Percentiles rank a stretch among this genome's conserved stretches.
phyloP scores from a whole-genome alignment of 2,888 invertebrate species.

The Heteropelma amictum region DNA sequence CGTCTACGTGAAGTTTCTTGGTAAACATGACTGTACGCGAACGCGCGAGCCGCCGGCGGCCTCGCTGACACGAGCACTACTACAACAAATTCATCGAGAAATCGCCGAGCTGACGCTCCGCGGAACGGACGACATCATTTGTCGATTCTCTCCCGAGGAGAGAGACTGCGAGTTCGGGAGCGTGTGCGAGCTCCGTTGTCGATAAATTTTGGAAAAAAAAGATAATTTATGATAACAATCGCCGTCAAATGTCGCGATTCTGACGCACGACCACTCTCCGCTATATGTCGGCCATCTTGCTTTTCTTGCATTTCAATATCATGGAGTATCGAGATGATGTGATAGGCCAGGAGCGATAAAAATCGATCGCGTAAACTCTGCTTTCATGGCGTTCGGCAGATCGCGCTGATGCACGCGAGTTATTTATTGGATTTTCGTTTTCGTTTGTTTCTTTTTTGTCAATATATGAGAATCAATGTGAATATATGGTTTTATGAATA shows the following conservation, averaged over 20 bases:
- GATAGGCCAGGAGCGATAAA: too few relatives aligned
- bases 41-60: slow-evolving; percentile 74
- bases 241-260: slow-evolving; percentile 63
- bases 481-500: too few relatives aligned
- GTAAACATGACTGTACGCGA: slow-evolving; percentile 87
- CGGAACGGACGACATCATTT: slow-evolving; percentile 31
- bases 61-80: slow-evolving; percentile 60
- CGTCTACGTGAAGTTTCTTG: slow-evolving; percentile 95
- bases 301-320: slow-evolving; percentile 34
- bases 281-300: slow-evolving; percentile 33
- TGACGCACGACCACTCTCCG: slow-evolving; percentile 37
- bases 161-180: slow-evolving; percentile 3
- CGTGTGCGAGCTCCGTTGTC: slow-evolving; percentile 3
- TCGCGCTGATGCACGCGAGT: too few relatives aligned
- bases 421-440: too few relatives aligned
- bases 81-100: slow-evolving; percentile 68
- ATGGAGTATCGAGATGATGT: too few relatives aligned
- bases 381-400: too few relatives aligned
- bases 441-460: too few relatives aligned
- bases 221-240: slow-evolving; percentile 40
- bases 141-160: slow-evolving; percentile 52
- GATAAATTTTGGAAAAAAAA: slow-evolving; percentile 13
- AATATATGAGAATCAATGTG: too few relatives aligned
- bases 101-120: slow-evolving; percentile 63
- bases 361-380: too few relatives aligned